These are phyloP conservation scores for Pithys albifrons DNA, from an alignment of 2,113 vertebrate species.

Conservation along the genomic window DNA sequence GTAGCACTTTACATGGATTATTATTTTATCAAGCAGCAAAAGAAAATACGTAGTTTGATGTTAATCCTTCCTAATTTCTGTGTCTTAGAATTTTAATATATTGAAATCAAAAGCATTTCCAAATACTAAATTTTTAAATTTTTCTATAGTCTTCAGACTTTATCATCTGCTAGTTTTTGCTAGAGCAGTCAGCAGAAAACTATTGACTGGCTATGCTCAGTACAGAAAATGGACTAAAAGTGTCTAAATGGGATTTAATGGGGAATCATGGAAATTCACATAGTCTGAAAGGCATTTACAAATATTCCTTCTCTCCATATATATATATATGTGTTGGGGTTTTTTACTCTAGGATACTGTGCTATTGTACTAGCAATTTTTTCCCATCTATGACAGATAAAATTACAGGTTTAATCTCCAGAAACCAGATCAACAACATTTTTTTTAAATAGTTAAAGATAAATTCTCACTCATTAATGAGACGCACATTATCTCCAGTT, in stretches of 20 bases:
- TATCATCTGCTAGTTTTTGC: neutral
- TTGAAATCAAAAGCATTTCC: neutral
- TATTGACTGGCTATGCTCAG: neutral
- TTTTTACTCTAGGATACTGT: conserved; percentile 27
- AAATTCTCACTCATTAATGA: conserved; percentile 62
- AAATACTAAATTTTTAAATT: rapidly evolving
- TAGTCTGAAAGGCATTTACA: conserved; percentile 4
- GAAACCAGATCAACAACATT: conserved; percentile 73
- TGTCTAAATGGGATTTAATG: neutral
- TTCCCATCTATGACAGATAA: conserved; percentile 65
- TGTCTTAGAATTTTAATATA: neutral
- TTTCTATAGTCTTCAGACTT: neutral
- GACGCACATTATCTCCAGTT: conserved; percentile 13
- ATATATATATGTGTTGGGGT: rapidly evolving
- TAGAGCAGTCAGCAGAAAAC: neutral
- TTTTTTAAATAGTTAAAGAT: conserved; percentile 49
- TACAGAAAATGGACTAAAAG: neutral
- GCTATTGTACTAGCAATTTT: conserved; percentile 52
- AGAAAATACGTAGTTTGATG: neutral
- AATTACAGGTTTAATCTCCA: conserved; percentile 69
- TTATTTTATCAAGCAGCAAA: neutral
- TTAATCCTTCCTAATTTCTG: neutral
- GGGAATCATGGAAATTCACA: neutral
- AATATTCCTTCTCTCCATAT: neutral
- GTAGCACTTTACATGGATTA: neutral